Evolutionary conservation across 2,797 vertebrate genomes (phyloP), one percentile per base, ranked within the genome.

Genomic region (Macroramphosus scolopax): DNA sequence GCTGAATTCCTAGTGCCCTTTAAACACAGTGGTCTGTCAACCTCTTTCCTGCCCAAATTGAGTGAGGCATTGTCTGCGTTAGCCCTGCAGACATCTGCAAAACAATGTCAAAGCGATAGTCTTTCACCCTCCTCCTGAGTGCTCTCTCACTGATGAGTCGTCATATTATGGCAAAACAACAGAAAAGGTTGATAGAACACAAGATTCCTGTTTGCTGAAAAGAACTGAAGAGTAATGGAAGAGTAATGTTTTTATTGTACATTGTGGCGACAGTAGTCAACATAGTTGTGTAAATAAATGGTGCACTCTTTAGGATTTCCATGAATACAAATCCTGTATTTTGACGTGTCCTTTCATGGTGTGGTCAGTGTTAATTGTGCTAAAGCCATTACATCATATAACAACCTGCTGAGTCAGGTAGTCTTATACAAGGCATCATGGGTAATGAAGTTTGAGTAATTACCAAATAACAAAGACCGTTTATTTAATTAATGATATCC

Each of bases 21-120:
- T 68, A 83, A 87, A 88, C 78, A 76, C 78, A 75, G 58, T 59
- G 69, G 75, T 76, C 74, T 84, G 78, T 85, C 83, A 86, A 52
- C 60, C 46, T 70, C 70, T 77, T 82, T 84, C 72, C 81, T 78
- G 68, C 52, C 76, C 77, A 61, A 51, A 69, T 74, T 73, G 72
- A 81, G 74, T 51, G 63, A 65, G 40, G 65, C 41, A 75, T 82
- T 87, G 79, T 84, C 61, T 62, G 60, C 35, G 26, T 68, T 22
- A 58, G 66, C 54, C 65, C 70, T 35, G 46, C 56, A 75, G 80
- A 80, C 76, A 77, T 77, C 72, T 69, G 66, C 72, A 29, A 68
- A 68, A 77, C 49, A 63, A 70, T 70, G 77, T 79, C 75, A 81
- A 78, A 80, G 71, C 75, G 48, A 39, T 45, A 2, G 61, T 79